Evolutionary conservation across 2,113 vertebrate species (phyloP).

Genomic region (Semnornis frantzii): DNA sequence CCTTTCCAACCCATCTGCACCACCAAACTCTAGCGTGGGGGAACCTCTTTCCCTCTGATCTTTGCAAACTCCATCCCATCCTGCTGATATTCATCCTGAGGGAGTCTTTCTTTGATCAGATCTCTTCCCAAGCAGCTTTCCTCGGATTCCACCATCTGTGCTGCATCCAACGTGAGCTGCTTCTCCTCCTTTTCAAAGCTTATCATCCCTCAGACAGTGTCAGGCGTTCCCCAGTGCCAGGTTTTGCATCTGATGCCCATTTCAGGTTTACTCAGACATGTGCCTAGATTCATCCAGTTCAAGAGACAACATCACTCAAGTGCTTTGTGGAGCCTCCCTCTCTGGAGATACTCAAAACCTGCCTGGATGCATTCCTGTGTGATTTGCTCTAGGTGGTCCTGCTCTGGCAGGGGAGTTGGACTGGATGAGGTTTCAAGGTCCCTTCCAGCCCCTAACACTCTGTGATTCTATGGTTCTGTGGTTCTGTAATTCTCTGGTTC

Average conservation of each 20-base stretch:
- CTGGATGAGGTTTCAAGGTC: too few species aligned
- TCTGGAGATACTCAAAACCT: too few species aligned
- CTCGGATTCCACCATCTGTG: not conserved
- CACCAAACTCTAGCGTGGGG: not conserved
- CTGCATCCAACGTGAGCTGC: not conserved
- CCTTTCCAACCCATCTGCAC: not conserved
- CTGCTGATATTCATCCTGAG: not conserved
- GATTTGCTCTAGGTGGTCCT: too few species aligned
- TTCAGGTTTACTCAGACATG: not conserved
- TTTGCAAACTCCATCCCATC: not conserved
- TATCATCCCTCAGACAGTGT: not conserved
- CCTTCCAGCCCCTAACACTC: too few species aligned
- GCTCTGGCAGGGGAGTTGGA: too few species aligned
- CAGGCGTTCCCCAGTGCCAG: not conserved
- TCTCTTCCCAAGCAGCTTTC: not conserved
- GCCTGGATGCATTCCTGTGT: too few species aligned
- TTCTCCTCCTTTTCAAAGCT: not conserved
- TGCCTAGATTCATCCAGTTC: not conserved
- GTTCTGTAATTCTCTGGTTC: too few species aligned
- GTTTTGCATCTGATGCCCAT: conserved; percentile 17
- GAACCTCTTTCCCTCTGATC: not conserved
- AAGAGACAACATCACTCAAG: not conserved
- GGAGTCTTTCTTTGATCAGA: not conserved
- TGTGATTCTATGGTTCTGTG: too few species aligned
- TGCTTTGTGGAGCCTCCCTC: not conserved